Percentiles rank a stretch among this genome's conserved stretches.
Conservation (phyloP, 1,140 invertebrate species). For the Tetragonula clypearis region DNA sequence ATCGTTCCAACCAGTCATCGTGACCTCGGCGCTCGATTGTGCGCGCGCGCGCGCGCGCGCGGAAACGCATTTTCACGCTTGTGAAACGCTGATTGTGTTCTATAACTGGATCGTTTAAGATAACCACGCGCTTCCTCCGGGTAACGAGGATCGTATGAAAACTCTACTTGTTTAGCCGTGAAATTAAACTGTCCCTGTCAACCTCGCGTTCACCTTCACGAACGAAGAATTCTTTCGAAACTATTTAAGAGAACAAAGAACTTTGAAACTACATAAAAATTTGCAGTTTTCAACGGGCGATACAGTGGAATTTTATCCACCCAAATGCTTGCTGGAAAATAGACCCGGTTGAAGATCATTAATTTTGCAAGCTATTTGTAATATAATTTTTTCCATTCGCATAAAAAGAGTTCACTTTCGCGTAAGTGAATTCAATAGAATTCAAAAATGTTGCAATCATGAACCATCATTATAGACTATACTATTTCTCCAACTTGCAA, state of each 20-base stretch:
- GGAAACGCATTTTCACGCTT: background rate
- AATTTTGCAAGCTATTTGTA: too few species aligned
- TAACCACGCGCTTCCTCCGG: background rate
- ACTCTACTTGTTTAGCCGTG: background rate
- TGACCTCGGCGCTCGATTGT: background rate
- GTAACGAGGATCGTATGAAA: background rate
- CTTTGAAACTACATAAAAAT: too few species aligned
- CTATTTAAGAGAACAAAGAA: background rate
- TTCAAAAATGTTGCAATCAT: too few species aligned
- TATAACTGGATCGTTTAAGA: background rate
- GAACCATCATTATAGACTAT: too few species aligned
- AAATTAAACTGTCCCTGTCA: background rate
- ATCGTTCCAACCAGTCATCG: background rate
- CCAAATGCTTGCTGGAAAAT: too few species aligned
- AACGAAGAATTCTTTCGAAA: background rate
- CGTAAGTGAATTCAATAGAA: too few species aligned
- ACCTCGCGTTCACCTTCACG: background rate
- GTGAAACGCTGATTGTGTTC: background rate
- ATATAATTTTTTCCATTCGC: too few species aligned
- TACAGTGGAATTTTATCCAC: too few species aligned
- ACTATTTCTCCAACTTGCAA: too few species aligned
- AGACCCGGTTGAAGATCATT: too few species aligned
- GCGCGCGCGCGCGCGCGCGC: background rate
- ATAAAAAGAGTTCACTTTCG: too few species aligned
- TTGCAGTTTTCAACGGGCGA: too few species aligned